Percentiles rank a stretch among this genome's conserved stretches.
phyloP scores from a whole-genome alignment of 2,888 invertebrate genomes.

The Endomychus coccineus region DNA sequence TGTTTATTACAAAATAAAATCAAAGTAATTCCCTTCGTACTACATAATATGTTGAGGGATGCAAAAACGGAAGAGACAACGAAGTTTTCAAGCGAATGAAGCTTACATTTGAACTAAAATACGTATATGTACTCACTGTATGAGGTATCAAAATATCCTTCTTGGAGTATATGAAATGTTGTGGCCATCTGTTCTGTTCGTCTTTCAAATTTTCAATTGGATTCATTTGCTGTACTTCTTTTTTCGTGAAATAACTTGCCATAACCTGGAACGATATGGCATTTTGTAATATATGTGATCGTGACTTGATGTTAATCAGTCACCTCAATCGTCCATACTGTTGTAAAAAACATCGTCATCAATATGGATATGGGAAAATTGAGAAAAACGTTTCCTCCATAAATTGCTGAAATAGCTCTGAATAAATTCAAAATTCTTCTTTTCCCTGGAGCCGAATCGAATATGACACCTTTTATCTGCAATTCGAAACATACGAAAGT shows the following conservation, averaged over 20 bases:
- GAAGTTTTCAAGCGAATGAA: too few species aligned
- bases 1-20: too few species aligned
- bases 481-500: too few species aligned
- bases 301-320: not conserved
- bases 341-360: constrained; percentile 50
- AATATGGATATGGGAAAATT: constrained; percentile 51
- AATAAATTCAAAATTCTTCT: constrained; percentile 51
- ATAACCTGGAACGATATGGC: constrained; percentile 32
- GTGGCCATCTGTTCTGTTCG: constrained; percentile 57
- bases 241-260: constrained; percentile 33
- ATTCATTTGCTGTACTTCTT: constrained; percentile 46
- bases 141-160: constrained; percentile 60
- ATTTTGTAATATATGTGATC: not conserved
- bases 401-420: constrained; percentile 55
- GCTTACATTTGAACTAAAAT: too few species aligned
- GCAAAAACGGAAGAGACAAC: too few species aligned
- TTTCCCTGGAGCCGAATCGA: constrained; percentile 65
- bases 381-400: constrained; percentile 50
- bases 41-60: too few species aligned
- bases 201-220: constrained; percentile 52
- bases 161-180: constrained; percentile 67
- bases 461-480: constrained; percentile 57
- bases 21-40: too few species aligned
- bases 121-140: constrained; percentile 48
- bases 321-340: constrained; percentile 57